These are phyloP conservation scores for Phocides pigmalion DNA, from an alignment of 1,140 invertebrate species.

Conservation along the genomic window DNA sequence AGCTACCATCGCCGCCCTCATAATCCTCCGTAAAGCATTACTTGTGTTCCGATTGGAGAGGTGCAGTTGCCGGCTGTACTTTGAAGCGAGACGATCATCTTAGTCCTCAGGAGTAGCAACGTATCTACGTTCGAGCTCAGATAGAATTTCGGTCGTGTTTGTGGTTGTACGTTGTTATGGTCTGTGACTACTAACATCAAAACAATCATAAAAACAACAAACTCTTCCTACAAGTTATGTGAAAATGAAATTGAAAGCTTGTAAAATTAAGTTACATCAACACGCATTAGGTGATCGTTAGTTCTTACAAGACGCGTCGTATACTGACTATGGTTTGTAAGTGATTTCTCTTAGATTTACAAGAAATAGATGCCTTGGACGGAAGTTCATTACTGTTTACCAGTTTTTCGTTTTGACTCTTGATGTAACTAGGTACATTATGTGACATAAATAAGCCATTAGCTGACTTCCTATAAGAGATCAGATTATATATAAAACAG, in stretches of 20 bases:
- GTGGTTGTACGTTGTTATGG: no score
- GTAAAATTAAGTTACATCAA: constrained; percentile 8
- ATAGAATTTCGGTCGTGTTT: no score
- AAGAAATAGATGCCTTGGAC: neutral
- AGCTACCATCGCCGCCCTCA: no score
- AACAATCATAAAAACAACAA: no score
- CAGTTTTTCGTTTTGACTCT: constrained; percentile 17
- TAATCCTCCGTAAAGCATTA: no score
- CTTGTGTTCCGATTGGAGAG: no score
- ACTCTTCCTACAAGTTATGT: neutral
- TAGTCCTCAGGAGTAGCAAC: no score
- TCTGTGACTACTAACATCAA: no score
- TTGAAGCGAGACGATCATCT: no score
- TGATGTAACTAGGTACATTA: constrained; percentile 7
- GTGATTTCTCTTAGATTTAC: constrained; percentile 20
- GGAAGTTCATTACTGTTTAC: constrained; percentile 23
- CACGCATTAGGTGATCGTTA: constrained; percentile 5
- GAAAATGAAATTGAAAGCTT: constrained; percentile 1
- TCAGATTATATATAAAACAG: neutral
- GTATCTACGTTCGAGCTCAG: no score
- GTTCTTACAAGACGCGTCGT: neutral
- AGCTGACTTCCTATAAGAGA: neutral
- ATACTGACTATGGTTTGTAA: neutral
- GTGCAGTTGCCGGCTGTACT: no score
- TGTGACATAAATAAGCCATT: constrained; percentile 32